A percentile compares a stretch with the other conserved stretches of the same genome.
phyloP scores from a whole-genome alignment of 2,797 vertebrate genomes.

The Centroberyx gerrardi region DNA sequence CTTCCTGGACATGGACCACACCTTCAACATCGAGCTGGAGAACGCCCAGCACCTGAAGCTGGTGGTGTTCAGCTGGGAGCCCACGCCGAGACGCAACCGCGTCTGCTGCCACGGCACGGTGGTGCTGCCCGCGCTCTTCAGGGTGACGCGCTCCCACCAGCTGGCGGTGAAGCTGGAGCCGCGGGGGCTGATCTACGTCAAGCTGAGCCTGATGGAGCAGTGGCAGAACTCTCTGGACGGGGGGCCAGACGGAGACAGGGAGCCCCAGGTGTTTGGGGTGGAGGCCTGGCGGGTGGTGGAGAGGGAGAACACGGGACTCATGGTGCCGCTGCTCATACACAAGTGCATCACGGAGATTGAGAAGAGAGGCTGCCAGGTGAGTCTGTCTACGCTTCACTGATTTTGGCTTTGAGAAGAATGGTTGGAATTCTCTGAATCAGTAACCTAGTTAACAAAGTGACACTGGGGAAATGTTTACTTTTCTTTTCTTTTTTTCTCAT shows the following conservation, averaged over 20 bases:
- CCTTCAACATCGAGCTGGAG: conserved; percentile 98
- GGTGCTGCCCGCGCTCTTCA: conserved; percentile 93
- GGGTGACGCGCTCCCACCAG: conserved; percentile 92
- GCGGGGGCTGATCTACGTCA: conserved; percentile 96
- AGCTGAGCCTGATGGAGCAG: conserved; percentile 95
- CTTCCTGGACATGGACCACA: conserved; percentile 98
- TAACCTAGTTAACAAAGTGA: too few species aligned
- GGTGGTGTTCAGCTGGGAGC: conserved; percentile 98
- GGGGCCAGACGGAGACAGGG: conserved; percentile 82
- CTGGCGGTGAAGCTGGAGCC: conserved; percentile 97
- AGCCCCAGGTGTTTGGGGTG: conserved; percentile 92
- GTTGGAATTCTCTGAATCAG: too few species aligned
- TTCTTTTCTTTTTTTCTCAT: background rate
- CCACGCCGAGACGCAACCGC: conserved; percentile 90
- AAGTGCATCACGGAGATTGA: conserved; percentile 98
- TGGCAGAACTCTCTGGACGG: conserved; percentile 94
- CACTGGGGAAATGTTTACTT: background rate
- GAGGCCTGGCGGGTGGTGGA: conserved; percentile 94
- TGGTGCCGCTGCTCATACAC: conserved; percentile 94
- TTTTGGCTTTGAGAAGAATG: background rate
- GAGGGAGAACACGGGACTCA: conserved; percentile 90
- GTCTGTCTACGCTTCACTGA: background rate
- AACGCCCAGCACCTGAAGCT: conserved; percentile 98
- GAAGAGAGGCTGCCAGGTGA: conserved; percentile 97
- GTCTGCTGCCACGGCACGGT: conserved; percentile 97